Evolutionary conservation across 2,888 invertebrate genomes (phyloP), one percentile per base, ranked within the genome.

Genomic region (Volucella bombylans): DNA sequence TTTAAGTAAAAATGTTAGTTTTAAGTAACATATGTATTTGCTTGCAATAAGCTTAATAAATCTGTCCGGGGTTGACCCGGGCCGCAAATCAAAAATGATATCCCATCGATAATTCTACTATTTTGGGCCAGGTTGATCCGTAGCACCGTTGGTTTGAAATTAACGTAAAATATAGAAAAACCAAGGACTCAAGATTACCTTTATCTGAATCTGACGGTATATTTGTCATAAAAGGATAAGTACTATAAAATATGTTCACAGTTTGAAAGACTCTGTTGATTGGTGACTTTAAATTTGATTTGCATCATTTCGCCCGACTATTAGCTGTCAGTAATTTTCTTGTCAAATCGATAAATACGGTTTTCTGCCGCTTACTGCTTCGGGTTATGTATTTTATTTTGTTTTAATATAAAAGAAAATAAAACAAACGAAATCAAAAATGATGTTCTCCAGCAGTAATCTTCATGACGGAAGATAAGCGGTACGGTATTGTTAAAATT

Each of bases 271-370:
- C 38, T 6, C 74, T 55, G 50, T 14, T 2, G 11, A 23, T 57
- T 15, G 11, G 18, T 18, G 2, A 11, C 8, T 62, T 8, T 6
- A 8, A 15, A 9, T 59, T 59, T 43, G 12, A 43, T 4, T 18
- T 12, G 11, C 10, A 38, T 15, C 12, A 45, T 55, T 47, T 68
- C 18, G 14, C 31, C 47, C 45, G 18, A 18, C 2, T 2, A 9
- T 10, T 10, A 31, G 15, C 68, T 55, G 57, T 72, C 72, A 54
- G 9, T 55, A 54, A 15, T 52, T 23, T 23, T 61, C 47, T 72
- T 59, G 65, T 57, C 59, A 59, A 72, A 72, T 79, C 52, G 65
- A 72, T 79, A 52, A 61, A 67, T 67, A 49, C 71, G 15, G 64
- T 38, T 23, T 52, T 45, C 18, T 15, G 14, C 45, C 65, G 62